These are phyloP conservation scores for Acrossocheilus fasciatus DNA, from an alignment of 2,797 vertebrate genomes.

Conservation along the genomic window DNA sequence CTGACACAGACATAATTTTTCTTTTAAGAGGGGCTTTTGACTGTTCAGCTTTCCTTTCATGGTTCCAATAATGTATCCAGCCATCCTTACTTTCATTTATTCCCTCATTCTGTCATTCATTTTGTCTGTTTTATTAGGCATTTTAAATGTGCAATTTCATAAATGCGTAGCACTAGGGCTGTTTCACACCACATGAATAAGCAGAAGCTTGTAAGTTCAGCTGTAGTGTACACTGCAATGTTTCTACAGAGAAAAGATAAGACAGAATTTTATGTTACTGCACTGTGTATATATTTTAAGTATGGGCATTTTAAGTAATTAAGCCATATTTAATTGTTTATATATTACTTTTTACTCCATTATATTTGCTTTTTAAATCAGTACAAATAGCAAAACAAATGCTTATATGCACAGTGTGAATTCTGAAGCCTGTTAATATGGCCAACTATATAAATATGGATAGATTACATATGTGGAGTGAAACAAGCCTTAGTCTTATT, in stretches of 20 bases:
- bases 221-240: too few species aligned
- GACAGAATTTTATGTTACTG: neutral
- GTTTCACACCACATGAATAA: neutral
- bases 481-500: neutral
- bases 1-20: neutral
- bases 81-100: neutral
- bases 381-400: neutral
- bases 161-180: neutral
- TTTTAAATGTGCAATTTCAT: neutral
- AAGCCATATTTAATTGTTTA: neutral
- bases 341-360: neutral
- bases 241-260: neutral
- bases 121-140: constrained; percentile 18
- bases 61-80: neutral
- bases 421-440: neutral
- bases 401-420: neutral
- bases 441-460: neutral
- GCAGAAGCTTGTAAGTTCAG: neutral
- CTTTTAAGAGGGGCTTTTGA: neutral
- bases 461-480: neutral
- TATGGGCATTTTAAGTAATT: neutral
- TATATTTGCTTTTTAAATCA: neutral
- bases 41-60: neutral
- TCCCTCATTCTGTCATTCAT: constrained; percentile 3
- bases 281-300: neutral